Base-by-base conservation (phyloP, 2,888 invertebrate species). In the Drosophila mettleri region DNA sequence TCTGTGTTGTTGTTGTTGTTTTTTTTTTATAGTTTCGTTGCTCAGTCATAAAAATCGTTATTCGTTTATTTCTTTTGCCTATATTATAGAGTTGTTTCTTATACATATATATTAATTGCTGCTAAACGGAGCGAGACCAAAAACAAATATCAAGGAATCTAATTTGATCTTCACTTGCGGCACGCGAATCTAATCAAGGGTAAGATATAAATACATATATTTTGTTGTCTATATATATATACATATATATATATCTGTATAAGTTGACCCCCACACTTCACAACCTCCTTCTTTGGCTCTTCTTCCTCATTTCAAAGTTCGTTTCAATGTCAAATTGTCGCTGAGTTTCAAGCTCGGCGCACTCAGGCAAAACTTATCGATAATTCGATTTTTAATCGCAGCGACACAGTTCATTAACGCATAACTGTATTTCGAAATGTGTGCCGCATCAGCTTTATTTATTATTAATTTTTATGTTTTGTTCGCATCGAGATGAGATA, bases 181-280 rank as follows among this genome's bases (percentile, higher is more conserved):
- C 73, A 77, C 78, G 78, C 73, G 63, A 68, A 48, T 52, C 69
- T 49, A 73, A 68, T 58, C 74, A 75, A 75, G 74, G 78, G 74
- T 75, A 77, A 75, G 74, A 41, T 6, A 55, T n/a, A 41, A n/a
- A n/a, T n/a, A n/a, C n/a, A n/a, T n/a, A n/a, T n/a, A n/a, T n/a
- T n/a, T n/a, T n/a, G n/a, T n/a, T n/a, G n/a, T 36, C 14, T n/a
- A 41, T 46, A 71, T 12, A 38, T n/a, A 18, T 5, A 34, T 29
- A 24, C 1, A 20, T 18, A 45, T 1, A 33, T 16, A 49, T 27
- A 1, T 14, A 52, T 31, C 36, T 20, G 20, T 18, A 39, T 20
- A 29, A n/a, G 29, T n/a, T 39, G 1, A 39, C 24, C 31, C 31
- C 45, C 20, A 1, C 49, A 10, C 22, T 24, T 38, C 20, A 1